Evolutionary conservation across 2,113 vertebrate species (phyloP), one percentile per base, ranked within the genome.

Genomic region (Pterocles burchelli): DNA sequence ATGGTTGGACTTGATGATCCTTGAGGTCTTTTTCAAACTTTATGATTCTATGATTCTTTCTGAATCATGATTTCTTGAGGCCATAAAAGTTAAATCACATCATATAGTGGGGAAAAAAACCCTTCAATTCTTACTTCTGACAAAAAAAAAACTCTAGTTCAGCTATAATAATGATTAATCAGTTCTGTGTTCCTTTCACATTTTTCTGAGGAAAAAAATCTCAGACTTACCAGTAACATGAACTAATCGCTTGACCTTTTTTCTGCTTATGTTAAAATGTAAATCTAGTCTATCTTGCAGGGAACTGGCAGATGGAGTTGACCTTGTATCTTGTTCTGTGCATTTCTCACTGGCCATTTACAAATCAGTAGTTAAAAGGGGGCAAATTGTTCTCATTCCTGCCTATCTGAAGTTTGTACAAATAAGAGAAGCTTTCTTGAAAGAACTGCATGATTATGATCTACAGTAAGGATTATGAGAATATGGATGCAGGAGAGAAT

Each of bases 61-160:
- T 67, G 46, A 51, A 62, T 82, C 13, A 66, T 4, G 34, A 9
- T 63, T 72, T 72, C 43, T 75, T 55, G 45, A 17, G 76, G 17
- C 3, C 5, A 4, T 24, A 46, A 31, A 33, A 8, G 22, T 55
- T 55, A 57, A 63, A 86, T 49, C n/a, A 7, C 2, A 20, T 61
- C 11, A 34, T 21, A 59, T 26, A 14, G 13, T 9, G 21, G 4
- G 14, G 8, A 3, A 3, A 11, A 36, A 57, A 18, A 0, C 0
- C 2, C 5, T 7, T 49, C 9, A 15, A 1, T 43, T 86, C 75
- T 88, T 67, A 31, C 71, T 74, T 65, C 17, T 43, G 43, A 41
- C 3, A 3, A 66, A 38, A 76, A 34, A 38, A 34, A 34, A 17
- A 19, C 13, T 31, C 13, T 63, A 48, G 11, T 65, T 8, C 41